These are phyloP conservation scores for Mohoua ochrocephala DNA, from an alignment of 2,113 vertebrate species.

Conservation along the genomic window DNA sequence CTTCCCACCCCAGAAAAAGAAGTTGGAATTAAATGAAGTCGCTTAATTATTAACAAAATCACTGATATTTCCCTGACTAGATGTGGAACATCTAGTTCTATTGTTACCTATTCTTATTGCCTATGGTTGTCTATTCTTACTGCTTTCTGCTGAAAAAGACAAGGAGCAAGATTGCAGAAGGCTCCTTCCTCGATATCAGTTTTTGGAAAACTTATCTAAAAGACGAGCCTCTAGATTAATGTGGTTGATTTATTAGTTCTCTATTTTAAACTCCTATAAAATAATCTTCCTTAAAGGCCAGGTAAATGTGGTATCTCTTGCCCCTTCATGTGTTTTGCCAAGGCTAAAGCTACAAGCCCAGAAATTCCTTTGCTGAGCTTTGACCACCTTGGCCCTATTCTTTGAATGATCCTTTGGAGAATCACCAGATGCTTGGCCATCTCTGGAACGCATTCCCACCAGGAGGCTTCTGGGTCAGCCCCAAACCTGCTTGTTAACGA, in stretches of 20 bases:
- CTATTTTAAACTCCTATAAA: not conserved
- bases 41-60: not conserved
- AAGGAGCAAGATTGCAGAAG: not conserved
- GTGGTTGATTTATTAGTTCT: accelerated
- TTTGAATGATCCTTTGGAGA: not conserved
- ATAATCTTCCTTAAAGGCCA: not conserved
- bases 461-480: not conserved
- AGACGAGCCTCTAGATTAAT: not conserved
- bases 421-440: not conserved
- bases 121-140: not conserved
- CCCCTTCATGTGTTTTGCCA: not conserved
- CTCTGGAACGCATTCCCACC: accelerated
- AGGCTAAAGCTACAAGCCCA: not conserved
- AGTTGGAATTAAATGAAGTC: not conserved
- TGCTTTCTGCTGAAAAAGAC: not conserved
- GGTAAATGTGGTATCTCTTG: not conserved
- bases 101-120: not conserved
- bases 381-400: not conserved
- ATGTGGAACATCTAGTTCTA: not conserved
- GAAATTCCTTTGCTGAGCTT: not conserved
- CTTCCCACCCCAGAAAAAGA: not conserved
- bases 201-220: not conserved
- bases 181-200: not conserved
- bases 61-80: not conserved
- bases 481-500: not conserved